A percentile compares a stretch with the other conserved stretches of the same genome.
These are phyloP conservation scores for Zootoca vivipara DNA, from an alignment of 2,113 vertebrate species.

Conservation along the genomic window DNA sequence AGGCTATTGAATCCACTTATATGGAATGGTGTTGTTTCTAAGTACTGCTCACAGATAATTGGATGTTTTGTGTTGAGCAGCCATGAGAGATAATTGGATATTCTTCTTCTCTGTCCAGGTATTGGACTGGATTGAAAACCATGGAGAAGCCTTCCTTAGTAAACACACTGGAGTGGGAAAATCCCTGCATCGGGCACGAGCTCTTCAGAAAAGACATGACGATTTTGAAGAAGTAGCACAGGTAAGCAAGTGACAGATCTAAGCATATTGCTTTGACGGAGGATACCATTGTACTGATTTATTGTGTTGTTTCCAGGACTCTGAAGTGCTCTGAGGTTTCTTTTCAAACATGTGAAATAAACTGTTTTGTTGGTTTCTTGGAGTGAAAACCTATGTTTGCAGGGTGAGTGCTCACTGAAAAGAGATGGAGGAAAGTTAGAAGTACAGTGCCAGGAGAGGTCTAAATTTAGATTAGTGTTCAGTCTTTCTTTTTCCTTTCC, in stretches of 20 bases:
- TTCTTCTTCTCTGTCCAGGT: conserved; percentile 79
- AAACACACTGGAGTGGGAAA: conserved; percentile 97
- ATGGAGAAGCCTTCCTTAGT: conserved; percentile 95
- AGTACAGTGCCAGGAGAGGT: not conserved
- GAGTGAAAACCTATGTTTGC: not conserved
- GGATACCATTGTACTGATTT: not conserved
- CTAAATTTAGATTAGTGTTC: not conserved
- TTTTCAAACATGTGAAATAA: not conserved
- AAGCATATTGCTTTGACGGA: not conserved
- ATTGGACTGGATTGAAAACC: conserved; percentile 98
- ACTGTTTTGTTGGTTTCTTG: not conserved
- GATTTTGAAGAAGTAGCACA: conserved; percentile 99
- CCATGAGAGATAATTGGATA: conserved; percentile 56
- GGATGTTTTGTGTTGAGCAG: not conserved
- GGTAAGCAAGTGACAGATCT: conserved; percentile 73
- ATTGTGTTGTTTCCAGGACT: not conserved
- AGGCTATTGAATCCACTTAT: not conserved
- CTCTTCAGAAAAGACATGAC: conserved; percentile 94
- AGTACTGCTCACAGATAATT: not conserved
- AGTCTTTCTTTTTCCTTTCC: too few species aligned
- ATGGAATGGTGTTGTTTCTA: conserved; percentile 13
- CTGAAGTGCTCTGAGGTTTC: not conserved
- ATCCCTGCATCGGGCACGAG: conserved; percentile 91
- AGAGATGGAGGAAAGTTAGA: not conserved
- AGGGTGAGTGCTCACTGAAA: not conserved